Conservation (phyloP, 2,797 vertebrate species). For the Buphagus erythrorhynchus region DNA sequence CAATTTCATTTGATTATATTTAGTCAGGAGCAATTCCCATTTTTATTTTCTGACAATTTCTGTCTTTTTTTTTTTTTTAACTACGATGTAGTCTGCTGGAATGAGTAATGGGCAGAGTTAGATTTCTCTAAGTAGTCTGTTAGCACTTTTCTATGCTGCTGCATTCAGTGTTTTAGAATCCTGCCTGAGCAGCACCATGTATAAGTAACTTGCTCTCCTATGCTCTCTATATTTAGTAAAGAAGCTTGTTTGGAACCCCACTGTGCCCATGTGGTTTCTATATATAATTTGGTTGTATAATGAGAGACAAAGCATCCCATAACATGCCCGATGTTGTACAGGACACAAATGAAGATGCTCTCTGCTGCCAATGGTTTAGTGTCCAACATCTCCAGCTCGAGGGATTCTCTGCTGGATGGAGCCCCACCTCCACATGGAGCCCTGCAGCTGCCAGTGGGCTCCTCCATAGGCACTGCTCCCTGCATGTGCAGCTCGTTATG, state of each 20-base stretch:
- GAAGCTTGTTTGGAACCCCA: constrained; percentile 29
- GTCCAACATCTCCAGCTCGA: background rate
- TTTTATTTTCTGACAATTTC: constrained; percentile 17
- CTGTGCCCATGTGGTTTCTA: constrained; percentile 52
- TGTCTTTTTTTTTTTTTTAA: background rate
- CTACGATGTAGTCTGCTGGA: background rate
- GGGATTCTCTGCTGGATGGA: background rate
- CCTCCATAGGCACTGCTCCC: background rate
- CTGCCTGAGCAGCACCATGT: background rate
- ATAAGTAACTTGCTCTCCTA: constrained; percentile 13
- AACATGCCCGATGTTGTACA: background rate
- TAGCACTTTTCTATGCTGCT: background rate
- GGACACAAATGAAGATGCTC: constrained; percentile 5
- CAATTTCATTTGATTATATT: constrained; percentile 49
- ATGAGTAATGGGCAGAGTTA: background rate
- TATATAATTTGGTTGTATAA: constrained; percentile 42
- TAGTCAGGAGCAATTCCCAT: constrained; percentile 28
- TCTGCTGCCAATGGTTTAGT: background rate
- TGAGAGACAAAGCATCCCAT: constrained; percentile 31
- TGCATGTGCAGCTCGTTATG: constrained; percentile 1
- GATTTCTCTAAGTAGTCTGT: background rate
- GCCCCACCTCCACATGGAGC: background rate
- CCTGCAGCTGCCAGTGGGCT: background rate
- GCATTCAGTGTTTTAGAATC: background rate
- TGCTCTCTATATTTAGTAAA: constrained; percentile 59